These are phyloP conservation scores for Ellobius talpinus DNA, from an alignment of 2,113 vertebrate genomes.

Conservation along the genomic window DNA sequence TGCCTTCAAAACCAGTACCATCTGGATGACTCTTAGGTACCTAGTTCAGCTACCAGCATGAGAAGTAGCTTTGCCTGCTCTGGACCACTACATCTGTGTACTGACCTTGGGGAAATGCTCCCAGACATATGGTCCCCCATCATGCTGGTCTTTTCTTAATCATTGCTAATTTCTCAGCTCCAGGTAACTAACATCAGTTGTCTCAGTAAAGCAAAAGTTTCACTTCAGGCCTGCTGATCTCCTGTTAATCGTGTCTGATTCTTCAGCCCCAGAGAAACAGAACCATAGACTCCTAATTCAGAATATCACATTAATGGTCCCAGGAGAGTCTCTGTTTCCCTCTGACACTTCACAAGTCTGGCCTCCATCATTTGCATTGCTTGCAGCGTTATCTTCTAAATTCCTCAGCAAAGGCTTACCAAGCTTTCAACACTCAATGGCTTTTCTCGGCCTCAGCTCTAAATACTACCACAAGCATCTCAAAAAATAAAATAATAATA, in stretches of 20 bases:
- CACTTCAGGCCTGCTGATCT: neutral
- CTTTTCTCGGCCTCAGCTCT: neutral
- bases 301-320: neutral
- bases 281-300: neutral
- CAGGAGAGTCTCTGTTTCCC: neutral
- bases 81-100: neutral
- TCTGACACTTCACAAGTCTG: neutral
- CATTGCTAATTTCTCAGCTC: neutral
- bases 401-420: neutral
- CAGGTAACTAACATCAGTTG: neutral
- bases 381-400: too few species aligned
- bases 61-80: neutral
- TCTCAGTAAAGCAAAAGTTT: neutral
- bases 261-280: neutral
- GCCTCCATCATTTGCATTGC: neutral
- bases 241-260: neutral
- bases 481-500: neutral
- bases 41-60: neutral
- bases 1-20: neutral
- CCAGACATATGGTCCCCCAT: neutral
- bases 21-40: neutral
- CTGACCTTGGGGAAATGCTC: neutral
- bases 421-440: neutral
- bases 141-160: neutral
- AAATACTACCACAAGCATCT: neutral